A percentile compares a stretch with the other conserved stretches of the same genome.
These are phyloP conservation scores for Rhinophrynus dorsalis DNA, from an alignment of 2,797 vertebrate species.

Conservation along the genomic window DNA sequence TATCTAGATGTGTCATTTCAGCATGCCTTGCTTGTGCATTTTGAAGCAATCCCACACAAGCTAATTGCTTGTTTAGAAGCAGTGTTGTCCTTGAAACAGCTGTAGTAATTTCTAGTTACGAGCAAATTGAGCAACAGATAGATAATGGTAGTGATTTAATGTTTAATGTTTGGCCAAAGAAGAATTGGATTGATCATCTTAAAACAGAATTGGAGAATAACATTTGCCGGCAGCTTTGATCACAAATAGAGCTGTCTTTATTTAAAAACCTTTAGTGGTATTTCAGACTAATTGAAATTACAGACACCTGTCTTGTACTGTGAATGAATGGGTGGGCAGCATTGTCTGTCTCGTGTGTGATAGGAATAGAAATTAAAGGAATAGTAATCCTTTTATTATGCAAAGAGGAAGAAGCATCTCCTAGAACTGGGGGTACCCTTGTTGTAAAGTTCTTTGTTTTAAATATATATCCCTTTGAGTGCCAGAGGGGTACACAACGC, in stretches of 20 bases:
- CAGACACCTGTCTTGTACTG: background rate
- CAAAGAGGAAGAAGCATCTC: too few species aligned
- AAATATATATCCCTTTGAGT: too few species aligned
- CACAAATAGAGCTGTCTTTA: background rate
- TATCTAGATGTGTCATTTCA: background rate
- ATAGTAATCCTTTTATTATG: too few species aligned
- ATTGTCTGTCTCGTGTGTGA: too few species aligned
- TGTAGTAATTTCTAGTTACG: conserved; percentile 18
- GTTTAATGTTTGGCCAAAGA: conserved; percentile 12
- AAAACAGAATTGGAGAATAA: background rate
- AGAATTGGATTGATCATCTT: conserved; percentile 9
- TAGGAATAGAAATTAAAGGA: too few species aligned
- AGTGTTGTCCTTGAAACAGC: conserved; percentile 28
- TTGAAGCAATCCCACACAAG: background rate
- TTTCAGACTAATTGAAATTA: conserved; percentile 2
- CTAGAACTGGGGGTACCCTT: too few species aligned
- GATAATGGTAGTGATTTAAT: conserved; percentile 34
- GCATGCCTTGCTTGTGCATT: background rate
- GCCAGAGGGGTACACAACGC: too few species aligned
- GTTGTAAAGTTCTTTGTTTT: too few species aligned
- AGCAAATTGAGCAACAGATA: conserved; percentile 18
- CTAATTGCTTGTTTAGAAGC: conserved; percentile 33
- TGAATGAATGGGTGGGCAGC: too few species aligned
- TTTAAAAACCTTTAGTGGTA: background rate
- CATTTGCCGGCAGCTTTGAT: background rate